Evolutionary conservation across 2,113 vertebrate species (phyloP).

Genomic region (Cygnus buccinator): DNA sequence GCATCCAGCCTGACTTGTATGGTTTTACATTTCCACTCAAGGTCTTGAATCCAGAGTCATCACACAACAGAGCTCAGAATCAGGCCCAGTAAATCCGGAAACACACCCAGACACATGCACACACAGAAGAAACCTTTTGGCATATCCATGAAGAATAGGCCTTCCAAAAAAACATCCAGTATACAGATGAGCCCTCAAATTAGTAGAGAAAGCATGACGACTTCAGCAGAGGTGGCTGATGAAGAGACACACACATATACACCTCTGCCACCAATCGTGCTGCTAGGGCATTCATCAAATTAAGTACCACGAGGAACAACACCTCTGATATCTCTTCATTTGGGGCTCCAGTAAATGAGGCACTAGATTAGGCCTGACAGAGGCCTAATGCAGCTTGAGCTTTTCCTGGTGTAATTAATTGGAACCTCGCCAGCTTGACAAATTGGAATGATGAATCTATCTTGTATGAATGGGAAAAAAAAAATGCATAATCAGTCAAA

Average conservation of each 20-base stretch:
- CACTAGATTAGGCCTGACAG: constrained; percentile 93
- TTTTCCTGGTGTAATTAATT: constrained; percentile 96
- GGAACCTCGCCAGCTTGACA: constrained; percentile 98
- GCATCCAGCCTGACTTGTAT: not conserved
- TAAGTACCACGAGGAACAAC: constrained; percentile 91
- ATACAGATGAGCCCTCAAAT: constrained; percentile 92
- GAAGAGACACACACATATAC: constrained; percentile 83
- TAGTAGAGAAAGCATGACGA: constrained; percentile 80
- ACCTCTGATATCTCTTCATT: constrained; percentile 97
- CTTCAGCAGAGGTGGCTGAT: constrained; percentile 77
- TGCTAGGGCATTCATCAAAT: constrained; percentile 94
- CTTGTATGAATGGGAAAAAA: constrained; percentile 94
- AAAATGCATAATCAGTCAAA: constrained; percentile 99
- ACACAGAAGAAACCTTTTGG: constrained; percentile 60
- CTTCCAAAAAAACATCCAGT: constrained; percentile 76
- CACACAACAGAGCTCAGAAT: not conserved
- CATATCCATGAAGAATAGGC: constrained; percentile 82
- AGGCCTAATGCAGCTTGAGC: constrained; percentile 85
- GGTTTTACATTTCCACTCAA: not conserved
- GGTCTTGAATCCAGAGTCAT: not conserved
- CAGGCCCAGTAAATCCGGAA: constrained; percentile 40
- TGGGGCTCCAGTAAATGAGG: constrained; percentile 95
- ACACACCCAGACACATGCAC: constrained; percentile 54
- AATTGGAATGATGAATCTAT: constrained; percentile 99
- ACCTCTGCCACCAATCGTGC: constrained; percentile 82